A percentile compares a stretch with the other conserved stretches of the same genome.
Evolutionary conservation across 1,140 invertebrate species (phyloP).

Genomic region (Dreissena polymorpha): DNA sequence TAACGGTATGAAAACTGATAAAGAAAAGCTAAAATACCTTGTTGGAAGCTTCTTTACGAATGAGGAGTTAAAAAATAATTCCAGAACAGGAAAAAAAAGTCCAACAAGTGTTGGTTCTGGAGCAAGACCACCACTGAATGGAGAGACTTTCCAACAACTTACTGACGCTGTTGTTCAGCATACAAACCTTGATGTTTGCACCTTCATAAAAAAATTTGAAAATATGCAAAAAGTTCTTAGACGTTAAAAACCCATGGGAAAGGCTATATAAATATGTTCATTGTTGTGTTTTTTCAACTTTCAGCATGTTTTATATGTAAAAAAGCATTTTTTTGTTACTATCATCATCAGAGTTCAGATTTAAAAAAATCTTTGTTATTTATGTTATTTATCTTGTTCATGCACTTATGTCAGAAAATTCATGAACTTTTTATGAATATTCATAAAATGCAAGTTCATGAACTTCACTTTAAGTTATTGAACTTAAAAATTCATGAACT

Average conservation of each 20-base stretch:
- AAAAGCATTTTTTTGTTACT: neutral
- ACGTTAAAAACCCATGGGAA: neutral
- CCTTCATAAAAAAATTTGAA: slow-evolving; percentile 1
- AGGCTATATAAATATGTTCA: neutral
- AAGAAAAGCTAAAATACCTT: slow-evolving; percentile 8
- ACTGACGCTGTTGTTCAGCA: neutral
- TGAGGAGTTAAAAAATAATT: neutral
- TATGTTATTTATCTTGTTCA: neutral
- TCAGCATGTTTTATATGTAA: neutral
- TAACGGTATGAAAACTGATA: neutral
- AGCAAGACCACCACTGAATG: neutral
- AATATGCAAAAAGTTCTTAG: slow-evolving; percentile 1
- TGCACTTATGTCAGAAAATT: neutral
- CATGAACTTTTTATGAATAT: neutral
- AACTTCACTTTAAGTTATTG: neutral
- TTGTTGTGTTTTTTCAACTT: neutral
- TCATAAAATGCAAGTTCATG: neutral
- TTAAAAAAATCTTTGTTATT: too few species aligned
- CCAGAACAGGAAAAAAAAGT: neutral
- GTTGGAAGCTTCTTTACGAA: neutral
- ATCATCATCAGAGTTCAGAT: neutral
- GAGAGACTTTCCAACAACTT: neutral
- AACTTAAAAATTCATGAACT: neutral
- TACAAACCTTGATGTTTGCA: neutral
- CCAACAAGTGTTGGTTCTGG: neutral